Evolutionary conservation across 2,888 invertebrate species (phyloP).

Genomic region (Augiades crinisus): DNA sequence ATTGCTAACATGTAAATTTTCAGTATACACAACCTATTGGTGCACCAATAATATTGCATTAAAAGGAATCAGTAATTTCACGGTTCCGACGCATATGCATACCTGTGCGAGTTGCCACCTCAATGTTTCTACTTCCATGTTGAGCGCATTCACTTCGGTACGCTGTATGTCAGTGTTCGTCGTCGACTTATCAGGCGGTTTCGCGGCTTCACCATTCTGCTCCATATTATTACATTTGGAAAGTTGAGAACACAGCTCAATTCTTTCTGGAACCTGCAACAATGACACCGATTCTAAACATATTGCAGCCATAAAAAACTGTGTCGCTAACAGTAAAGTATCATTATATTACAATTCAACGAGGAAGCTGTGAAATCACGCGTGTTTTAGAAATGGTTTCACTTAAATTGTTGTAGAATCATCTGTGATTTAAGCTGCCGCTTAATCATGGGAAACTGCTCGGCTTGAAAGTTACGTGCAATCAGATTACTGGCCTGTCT

Average conservation of each 20-base stretch:
- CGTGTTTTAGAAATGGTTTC: slow-evolving; percentile 43
- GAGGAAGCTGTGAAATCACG: slow-evolving; percentile 44
- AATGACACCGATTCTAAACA: slow-evolving; percentile 34
- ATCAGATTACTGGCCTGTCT: slow-evolving; percentile 1
- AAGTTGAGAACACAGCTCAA: slow-evolving; percentile 62
- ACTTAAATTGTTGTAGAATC: slow-evolving; percentile 42
- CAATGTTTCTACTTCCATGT: slow-evolving; percentile 85
- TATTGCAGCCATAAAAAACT: slow-evolving; percentile 34
- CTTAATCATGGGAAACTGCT: slow-evolving; percentile 39
- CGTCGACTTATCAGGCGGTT: slow-evolving; percentile 47
- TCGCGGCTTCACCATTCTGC: slow-evolving; percentile 50
- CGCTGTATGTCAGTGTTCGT: slow-evolving; percentile 46
- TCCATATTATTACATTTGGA: slow-evolving; percentile 51
- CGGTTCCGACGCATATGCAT: slow-evolving; percentile 31
- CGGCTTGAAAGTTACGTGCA: slow-evolving; percentile 25
- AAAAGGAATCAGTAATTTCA: slow-evolving; percentile 6
- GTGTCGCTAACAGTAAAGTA: slow-evolving; percentile 35
- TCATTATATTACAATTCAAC: slow-evolving; percentile 45
- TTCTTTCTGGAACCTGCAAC: slow-evolving; percentile 68
- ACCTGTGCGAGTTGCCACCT: slow-evolving; percentile 89
- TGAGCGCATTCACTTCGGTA: slow-evolving; percentile 76
- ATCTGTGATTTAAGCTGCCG: slow-evolving; percentile 27
- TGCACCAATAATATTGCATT: slow-evolving; percentile 44
- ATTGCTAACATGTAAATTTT: slow-evolving; percentile 4
- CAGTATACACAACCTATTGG: slow-evolving; percentile 37